These are phyloP conservation scores for Sinocyclocheilus grahami DNA, from an alignment of 2,113 vertebrate species.

Conservation along the genomic window DNA sequence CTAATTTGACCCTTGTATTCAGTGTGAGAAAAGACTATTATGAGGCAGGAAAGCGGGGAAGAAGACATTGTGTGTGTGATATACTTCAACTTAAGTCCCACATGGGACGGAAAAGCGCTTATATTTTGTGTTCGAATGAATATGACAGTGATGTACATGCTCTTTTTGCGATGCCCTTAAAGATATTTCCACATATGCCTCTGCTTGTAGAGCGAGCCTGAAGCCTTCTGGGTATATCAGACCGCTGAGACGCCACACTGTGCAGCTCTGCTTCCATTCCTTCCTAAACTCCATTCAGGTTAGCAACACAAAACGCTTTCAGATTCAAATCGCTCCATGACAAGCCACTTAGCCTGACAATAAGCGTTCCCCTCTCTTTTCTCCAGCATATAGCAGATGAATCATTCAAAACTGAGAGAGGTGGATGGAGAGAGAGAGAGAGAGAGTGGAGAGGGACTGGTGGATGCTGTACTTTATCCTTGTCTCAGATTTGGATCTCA, in stretches of 20 bases:
- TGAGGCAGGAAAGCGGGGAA: not conserved
- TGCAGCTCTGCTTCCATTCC: conserved; percentile 16
- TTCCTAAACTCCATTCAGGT: conserved; percentile 54
- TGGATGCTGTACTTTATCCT: conserved; percentile 42
- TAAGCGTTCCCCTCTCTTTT: conserved; percentile 20
- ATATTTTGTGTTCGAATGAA: not conserved
- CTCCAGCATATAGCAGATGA: conserved; percentile 27
- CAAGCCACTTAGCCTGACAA: conserved; percentile 61
- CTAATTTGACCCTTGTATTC: conserved; percentile 49
- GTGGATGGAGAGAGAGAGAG: not conserved
- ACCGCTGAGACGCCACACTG: not conserved
- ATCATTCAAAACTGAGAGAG: conserved; percentile 39
- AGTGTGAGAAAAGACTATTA: conserved; percentile 38
- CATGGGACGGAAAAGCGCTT: not conserved
- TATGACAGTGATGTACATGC: not conserved
- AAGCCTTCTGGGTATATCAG: conserved; percentile 26
- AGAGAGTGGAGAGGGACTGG: not conserved
- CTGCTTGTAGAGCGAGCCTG: not conserved
- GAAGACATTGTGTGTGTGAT: not conserved
- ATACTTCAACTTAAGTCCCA: not conserved
- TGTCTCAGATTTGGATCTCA: conserved; percentile 42
- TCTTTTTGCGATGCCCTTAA: not conserved
- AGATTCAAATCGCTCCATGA: conserved; percentile 62
- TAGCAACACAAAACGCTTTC: conserved; percentile 57
- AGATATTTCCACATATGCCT: not conserved